These are phyloP conservation scores for Pocota personata DNA, from an alignment of 2,888 invertebrate species.

Conservation along the genomic window DNA sequence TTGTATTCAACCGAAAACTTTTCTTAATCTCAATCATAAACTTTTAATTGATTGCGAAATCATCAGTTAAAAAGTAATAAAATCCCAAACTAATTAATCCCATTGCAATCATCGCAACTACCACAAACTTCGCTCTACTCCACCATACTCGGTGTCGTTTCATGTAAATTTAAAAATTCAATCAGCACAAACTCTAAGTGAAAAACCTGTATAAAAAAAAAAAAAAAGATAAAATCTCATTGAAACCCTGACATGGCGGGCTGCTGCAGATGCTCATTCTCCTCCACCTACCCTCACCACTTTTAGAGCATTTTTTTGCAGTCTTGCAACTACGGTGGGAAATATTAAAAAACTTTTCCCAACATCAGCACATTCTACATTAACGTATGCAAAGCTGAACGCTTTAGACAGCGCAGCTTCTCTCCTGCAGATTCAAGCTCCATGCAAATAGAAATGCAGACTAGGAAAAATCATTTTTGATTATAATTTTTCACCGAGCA, in stretches of 20 bases:
- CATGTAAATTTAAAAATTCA: constrained; percentile 74
- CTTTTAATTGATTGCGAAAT: constrained; percentile 73
- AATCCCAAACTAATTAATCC: constrained; percentile 73
- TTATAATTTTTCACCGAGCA: constrained; percentile 72
- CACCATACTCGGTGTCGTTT: constrained; percentile 34
- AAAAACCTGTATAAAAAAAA: constrained; percentile 52
- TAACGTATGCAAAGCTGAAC: constrained; percentile 73
- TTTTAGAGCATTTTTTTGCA: constrained; percentile 5
- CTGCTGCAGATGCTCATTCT: constrained; percentile 50
- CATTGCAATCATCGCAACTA: constrained; percentile 73
- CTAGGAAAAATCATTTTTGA: constrained; percentile 74
- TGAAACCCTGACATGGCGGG: constrained; percentile 31
- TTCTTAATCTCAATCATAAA: constrained; percentile 69
- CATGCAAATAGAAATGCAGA: constrained; percentile 60
- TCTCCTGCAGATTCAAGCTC: background rate
- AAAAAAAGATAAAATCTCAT: constrained; percentile 16
- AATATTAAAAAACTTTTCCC: constrained; percentile 69
- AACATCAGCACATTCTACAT: constrained; percentile 59
- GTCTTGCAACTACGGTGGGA: constrained; percentile 37
- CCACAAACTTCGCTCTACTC: constrained; percentile 59
- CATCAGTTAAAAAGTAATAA: constrained; percentile 73
- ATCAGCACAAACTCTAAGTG: constrained; percentile 71
- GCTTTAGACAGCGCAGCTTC: constrained; percentile 56
- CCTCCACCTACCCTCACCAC: background rate
- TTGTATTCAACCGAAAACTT: constrained; percentile 36